Conservation (phyloP, 2,888 invertebrate genomes). For the Ophioninae sp. region DNA sequence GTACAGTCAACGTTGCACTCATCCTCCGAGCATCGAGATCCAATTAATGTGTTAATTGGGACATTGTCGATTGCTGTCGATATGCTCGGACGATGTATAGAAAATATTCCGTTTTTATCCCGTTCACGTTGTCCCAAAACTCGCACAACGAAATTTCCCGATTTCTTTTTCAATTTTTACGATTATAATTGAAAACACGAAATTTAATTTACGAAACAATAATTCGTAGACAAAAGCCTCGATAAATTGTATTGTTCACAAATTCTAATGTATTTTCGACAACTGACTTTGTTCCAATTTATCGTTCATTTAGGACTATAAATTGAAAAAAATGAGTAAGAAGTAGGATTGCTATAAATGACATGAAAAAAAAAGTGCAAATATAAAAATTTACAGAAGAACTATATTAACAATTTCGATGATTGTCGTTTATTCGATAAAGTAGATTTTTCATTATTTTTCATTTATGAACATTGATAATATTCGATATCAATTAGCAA, state of each 20-base stretch:
- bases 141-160: background rate
- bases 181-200: background rate
- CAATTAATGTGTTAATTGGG: slow-evolving; percentile 58
- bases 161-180: background rate
- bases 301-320: too few species aligned
- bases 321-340: too few species aligned
- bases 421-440: too few species aligned
- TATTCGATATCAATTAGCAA: too few species aligned
- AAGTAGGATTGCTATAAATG: too few species aligned
- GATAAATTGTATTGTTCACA: slow-evolving; percentile 13
- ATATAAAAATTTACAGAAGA: too few species aligned
- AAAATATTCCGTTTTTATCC: background rate
- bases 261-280: background rate
- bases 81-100: slow-evolving; percentile 15
- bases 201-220: background rate
- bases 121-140: background rate
- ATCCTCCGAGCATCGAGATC: slow-evolving; percentile 17
- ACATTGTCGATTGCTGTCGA: slow-evolving; percentile 48
- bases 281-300: background rate
- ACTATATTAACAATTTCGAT: too few species aligned
- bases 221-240: background rate
- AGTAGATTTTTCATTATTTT: too few species aligned
- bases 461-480: too few species aligned
- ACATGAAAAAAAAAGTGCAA: too few species aligned
- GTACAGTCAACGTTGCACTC: slow-evolving; percentile 7